Percentiles rank a stretch among this genome's conserved stretches.
These are phyloP conservation scores for Platichthys flesus DNA, from an alignment of 2,113 vertebrate genomes.

Conservation along the genomic window DNA sequence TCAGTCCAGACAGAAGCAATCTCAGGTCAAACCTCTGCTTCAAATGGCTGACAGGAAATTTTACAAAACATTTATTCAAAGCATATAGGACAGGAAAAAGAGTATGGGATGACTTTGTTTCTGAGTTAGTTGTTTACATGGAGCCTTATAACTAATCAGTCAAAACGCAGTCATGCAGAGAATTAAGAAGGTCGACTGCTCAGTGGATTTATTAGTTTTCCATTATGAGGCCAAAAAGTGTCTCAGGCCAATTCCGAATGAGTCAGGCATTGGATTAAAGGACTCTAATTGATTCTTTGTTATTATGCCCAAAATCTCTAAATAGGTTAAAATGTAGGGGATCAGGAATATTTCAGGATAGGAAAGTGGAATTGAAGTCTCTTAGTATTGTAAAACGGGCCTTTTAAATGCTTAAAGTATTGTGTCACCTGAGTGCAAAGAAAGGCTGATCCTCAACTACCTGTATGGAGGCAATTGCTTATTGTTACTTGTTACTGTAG, in stretches of 20 bases:
- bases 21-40: neutral
- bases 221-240: slow-evolving; percentile 4
- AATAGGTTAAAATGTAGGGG: too few relatives aligned
- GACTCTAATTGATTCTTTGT: neutral
- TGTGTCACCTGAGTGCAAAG: neutral
- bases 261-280: slow-evolving; percentile 45
- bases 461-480: neutral
- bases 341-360: too few relatives aligned
- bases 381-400: neutral
- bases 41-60: neutral
- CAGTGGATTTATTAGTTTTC: slow-evolving; percentile 29
- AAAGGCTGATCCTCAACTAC: neutral
- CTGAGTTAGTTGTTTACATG: slow-evolving; percentile 1
- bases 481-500: neutral
- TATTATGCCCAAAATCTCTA: too few relatives aligned
- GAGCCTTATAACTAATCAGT: neutral
- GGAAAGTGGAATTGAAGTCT: too few relatives aligned
- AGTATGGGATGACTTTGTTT: neutral
- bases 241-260: slow-evolving; percentile 20
- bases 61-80: slow-evolving; percentile 3
- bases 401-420: neutral
- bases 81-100: neutral
- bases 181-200: neutral
- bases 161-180: neutral
- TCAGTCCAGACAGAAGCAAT: neutral